Conservation (phyloP, 2,113 vertebrate species). For the Corythornis vintsioides region DNA sequence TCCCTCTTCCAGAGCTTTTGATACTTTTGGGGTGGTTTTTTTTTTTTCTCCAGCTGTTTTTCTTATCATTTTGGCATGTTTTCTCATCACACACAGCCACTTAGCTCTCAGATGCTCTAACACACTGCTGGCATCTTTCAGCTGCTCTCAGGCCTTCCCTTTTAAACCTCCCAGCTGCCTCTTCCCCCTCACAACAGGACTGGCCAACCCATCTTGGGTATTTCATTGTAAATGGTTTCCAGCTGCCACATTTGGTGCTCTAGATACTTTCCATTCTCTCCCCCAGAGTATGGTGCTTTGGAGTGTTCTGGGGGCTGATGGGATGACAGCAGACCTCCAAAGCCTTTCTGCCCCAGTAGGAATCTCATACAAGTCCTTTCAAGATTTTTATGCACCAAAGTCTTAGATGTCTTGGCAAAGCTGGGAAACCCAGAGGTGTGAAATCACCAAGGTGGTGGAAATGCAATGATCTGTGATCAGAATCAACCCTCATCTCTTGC, state of each 20-base stretch:
- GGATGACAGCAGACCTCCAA: constrained; percentile 39
- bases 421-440: not conserved
- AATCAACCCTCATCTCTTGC: not conserved
- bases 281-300: constrained; percentile 40
- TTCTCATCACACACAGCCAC: constrained; percentile 47
- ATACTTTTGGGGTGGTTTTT: not conserved
- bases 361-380: not conserved
- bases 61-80: constrained; percentile 51
- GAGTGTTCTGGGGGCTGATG: not conserved
- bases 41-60: constrained; percentile 63
- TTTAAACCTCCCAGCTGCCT: constrained; percentile 74
- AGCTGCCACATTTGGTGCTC: constrained; percentile 72
- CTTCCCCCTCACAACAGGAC: constrained; percentile 19
- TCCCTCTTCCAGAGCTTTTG: not conserved
- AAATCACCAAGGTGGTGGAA: not conserved
- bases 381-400: not conserved
- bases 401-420: not conserved
- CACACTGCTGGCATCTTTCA: constrained; percentile 55
- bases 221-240: constrained; percentile 26
- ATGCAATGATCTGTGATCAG: not conserved
- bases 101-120: constrained; percentile 14
- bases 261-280: constrained; percentile 35
- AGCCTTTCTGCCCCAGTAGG: not conserved
- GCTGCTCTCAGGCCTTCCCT: constrained; percentile 57
- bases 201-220: constrained; percentile 40